Base-by-base conservation (phyloP, 2,797 vertebrate species). In the Sarcoramphus papa region DNA sequence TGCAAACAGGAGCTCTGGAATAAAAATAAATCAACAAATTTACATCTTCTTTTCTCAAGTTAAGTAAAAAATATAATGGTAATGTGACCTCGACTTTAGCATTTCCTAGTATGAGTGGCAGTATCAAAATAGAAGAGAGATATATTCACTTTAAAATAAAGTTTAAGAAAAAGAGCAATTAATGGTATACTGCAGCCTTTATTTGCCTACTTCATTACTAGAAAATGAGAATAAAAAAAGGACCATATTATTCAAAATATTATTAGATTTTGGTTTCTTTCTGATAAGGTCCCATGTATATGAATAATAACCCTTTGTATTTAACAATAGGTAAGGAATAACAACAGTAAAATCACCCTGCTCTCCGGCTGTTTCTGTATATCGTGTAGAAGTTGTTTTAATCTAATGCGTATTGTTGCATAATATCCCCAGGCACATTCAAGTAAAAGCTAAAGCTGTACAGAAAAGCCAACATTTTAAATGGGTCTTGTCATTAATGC, bases 401-500 rank as follows among this genome's bases (percentile, higher is more conserved):
- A 98, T 98, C 97, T 98, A 98, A 96, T 98, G 97, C 73, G 97
- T 97, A 98, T 97, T 98, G 98, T 98, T 98, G 98, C 96, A 95
- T 97, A 97, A 98, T 98, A 97, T 98, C 98, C 98, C 95, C 97
- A 98, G 98, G 98, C 98, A 97, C 92, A 98, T 97, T 93, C 96
- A 96, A 98, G 98, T 97, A 99, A 98, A 99, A 99, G 98, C 98
- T 97, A 98, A 98, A 98, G 98, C 98, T 97, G 92, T 98, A 98
- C 98, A 98, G 98, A 99, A 98, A 98, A 98, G 98, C 98, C 98
- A 98, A 98, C 98, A 98, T 99, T 99, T 99, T 98, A 99, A 99
- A 99, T 99, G 98, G 98, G 98, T 98, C 99, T 99, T 99, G 99
- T 99, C 99, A 99, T 99, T 99, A 99, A 99, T 99, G 99, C 99